Evolutionary conservation across 1,140 invertebrate species (phyloP).

Genomic region (Rhizoglyphus robini): DNA sequence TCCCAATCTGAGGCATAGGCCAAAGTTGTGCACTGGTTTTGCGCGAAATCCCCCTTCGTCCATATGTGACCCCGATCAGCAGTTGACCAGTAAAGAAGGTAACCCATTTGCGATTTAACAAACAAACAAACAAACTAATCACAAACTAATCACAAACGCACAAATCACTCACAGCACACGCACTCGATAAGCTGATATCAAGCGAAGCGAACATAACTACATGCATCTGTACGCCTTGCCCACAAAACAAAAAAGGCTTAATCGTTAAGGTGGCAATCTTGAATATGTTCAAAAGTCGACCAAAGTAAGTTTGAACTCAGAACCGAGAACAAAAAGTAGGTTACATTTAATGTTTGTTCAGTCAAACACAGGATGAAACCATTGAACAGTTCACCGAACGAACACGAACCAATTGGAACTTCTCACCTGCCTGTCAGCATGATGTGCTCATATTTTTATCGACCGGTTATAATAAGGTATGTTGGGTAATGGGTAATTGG

Average conservation of each 20-base stretch:
- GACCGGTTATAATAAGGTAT: constrained; percentile 1
- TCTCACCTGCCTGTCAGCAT: not conserved
- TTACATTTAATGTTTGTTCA: not conserved
- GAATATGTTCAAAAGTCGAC: not conserved
- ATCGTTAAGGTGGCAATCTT: constrained; percentile 11
- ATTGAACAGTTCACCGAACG: constrained; percentile 15
- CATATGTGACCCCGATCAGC: constrained; percentile 13
- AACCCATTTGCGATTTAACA: constrained; percentile 4
- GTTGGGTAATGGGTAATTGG: too few species aligned
- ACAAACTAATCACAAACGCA: not conserved
- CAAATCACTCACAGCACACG: not conserved
- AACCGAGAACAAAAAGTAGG: not conserved
- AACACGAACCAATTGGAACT: constrained; percentile 3
- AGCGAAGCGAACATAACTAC: not conserved
- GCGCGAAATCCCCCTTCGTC: constrained; percentile 13
- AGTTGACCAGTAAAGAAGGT: not conserved
- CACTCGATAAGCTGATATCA: constrained; percentile 4
- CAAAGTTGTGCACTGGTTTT: constrained; percentile 9
- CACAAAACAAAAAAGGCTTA: not conserved
- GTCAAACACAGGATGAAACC: not conserved
- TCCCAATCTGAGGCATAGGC: not conserved
- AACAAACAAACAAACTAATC: too few species aligned
- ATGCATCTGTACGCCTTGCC: constrained; percentile 7
- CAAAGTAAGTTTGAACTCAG: not conserved
- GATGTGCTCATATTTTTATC: constrained; percentile 16